Base-by-base conservation (phyloP, 2,113 vertebrate genomes). In the Tragelaphus strepsiceros region DNA sequence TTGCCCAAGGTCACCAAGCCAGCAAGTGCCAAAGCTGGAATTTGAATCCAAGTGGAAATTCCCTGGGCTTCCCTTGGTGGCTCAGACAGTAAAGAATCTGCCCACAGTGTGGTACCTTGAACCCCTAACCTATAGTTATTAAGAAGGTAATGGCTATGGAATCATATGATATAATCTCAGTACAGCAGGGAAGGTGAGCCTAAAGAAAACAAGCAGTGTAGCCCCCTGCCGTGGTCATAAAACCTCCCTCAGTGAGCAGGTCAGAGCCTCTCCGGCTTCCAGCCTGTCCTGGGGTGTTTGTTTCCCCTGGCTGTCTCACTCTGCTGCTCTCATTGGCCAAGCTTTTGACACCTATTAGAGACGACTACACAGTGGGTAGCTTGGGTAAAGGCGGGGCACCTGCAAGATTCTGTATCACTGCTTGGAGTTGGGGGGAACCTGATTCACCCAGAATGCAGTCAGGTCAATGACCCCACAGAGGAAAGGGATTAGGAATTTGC, bases 181-280 rank as follows among this genome's bases (percentile, higher is more conserved):
- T 1, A 7, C 4, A n/a, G 35, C n/a, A 28, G 17, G 80, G 49
- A 26, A 88, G 80, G 62, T 0, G 2, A 67, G 6, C 24, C 16
- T 32, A 49, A 32, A 35, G 10, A 16, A 64, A 13, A 7, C 54
- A 43, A 17, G 43, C 7, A 13, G 16, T 6, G 21, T 19, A 4
- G 0, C 26, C 32, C 43, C 28, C 8, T 43, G 0, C 67, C 21
- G 8, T 24, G 61, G 28, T 28, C 21, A 5, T 3, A 21, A 26
- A 43, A 2, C 49, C 26, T 39, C 39, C 78, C n/a, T 21, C 19
- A 7, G n/a, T 22, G 13, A 24, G 71, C 11, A 15, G 11, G 5
- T 35, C 19, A 19, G 54, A 39, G 82, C 2, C n/a, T 46, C 7
- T 92, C 22, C 1, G 10, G 7, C 32, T 32, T 1, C 17, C 1